Evolutionary conservation across 2,797 vertebrate species (phyloP).

Genomic region (Rachycentron canadum): DNA sequence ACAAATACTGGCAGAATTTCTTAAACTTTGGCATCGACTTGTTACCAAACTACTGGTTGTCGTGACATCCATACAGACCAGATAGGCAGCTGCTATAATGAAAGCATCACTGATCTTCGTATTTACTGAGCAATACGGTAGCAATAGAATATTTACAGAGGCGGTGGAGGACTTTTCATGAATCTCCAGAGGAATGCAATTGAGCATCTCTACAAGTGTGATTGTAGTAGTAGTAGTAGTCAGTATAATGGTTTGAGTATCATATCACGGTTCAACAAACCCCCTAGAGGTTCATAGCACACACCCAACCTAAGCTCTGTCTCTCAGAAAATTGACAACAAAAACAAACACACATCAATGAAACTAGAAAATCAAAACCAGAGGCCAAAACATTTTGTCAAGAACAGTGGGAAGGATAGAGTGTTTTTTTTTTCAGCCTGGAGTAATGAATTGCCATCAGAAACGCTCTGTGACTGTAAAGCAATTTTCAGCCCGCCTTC

Average conservation of each 20-base stretch:
- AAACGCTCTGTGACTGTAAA: conserved; percentile 54
- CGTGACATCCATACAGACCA: not conserved
- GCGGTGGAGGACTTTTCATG: conserved; percentile 34
- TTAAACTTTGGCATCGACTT: too few relatives aligned
- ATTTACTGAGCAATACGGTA: not conserved
- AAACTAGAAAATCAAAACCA: conserved; percentile 26
- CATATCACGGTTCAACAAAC: conserved; percentile 15
- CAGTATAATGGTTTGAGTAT: conserved; percentile 6
- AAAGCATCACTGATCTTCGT: not conserved
- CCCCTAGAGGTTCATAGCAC: not conserved
- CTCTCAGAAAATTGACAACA: conserved; percentile 10
- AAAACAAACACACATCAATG: conserved; percentile 21
- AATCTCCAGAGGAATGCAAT: conserved; percentile 36
- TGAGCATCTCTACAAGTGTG: not conserved
- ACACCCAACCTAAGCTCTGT: conserved; percentile 13
- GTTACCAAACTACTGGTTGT: too few relatives aligned
- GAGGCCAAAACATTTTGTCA: conserved; percentile 38
- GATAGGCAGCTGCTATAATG: not conserved
- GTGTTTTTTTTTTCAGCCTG: conserved; percentile 2
- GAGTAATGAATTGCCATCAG: conserved; percentile 55
- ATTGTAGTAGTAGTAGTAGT: not conserved
- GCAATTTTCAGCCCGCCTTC: conserved; percentile 52
- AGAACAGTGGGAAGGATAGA: conserved; percentile 15
- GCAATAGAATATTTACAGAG: not conserved
- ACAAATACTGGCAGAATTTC: too few relatives aligned